These are phyloP conservation scores for Lutraria rhynchaena DNA, from an alignment of 1,140 invertebrate genomes.

Conservation along the genomic window DNA sequence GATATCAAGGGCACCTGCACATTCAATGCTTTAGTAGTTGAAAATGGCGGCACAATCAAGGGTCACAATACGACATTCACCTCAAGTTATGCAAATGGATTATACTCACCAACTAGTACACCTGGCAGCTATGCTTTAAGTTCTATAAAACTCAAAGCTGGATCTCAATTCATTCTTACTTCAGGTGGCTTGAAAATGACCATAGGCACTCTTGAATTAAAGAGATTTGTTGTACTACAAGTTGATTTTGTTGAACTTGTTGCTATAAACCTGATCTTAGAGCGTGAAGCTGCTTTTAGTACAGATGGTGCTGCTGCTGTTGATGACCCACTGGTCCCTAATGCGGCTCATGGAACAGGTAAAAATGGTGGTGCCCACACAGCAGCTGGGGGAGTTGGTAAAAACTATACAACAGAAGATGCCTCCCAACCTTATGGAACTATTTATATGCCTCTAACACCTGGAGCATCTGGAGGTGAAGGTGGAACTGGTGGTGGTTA, in stretches of 20 bases:
- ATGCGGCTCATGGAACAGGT: slow-evolving; percentile 53
- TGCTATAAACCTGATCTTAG: slow-evolving; percentile 66
- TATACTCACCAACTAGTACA: slow-evolving; percentile 59
- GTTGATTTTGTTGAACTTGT: slow-evolving; percentile 65
- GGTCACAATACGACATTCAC: slow-evolving; percentile 71
- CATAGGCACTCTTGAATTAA: slow-evolving; percentile 69
- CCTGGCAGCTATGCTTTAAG: slow-evolving; percentile 65
- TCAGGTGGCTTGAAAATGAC: slow-evolving; percentile 63
- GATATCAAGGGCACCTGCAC: slow-evolving; percentile 69
- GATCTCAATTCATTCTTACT: slow-evolving; percentile 62
- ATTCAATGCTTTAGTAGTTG: slow-evolving; percentile 70
- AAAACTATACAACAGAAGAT: slow-evolving; percentile 27
- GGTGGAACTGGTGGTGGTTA: slow-evolving; percentile 69
- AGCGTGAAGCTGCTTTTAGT: slow-evolving; percentile 68
- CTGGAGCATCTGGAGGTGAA: slow-evolving; percentile 67
- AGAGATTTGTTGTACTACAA: slow-evolving; percentile 66
- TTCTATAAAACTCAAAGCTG: slow-evolving; percentile 66
- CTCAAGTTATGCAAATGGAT: slow-evolving; percentile 63
- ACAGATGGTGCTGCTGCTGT: slow-evolving; percentile 61
- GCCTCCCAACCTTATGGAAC: slow-evolving; percentile 70
- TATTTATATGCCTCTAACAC: slow-evolving; percentile 64
- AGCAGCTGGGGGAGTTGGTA: slow-evolving; percentile 69
- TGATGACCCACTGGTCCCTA: slow-evolving; percentile 50
- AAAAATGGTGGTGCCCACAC: slow-evolving; percentile 72
- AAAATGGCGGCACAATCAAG: slow-evolving; percentile 63